A percentile compares a stretch with the other conserved stretches of the same genome.
These are phyloP conservation scores for Monopterus albus DNA, from an alignment of 2,113 vertebrate genomes.

Conservation along the genomic window DNA sequence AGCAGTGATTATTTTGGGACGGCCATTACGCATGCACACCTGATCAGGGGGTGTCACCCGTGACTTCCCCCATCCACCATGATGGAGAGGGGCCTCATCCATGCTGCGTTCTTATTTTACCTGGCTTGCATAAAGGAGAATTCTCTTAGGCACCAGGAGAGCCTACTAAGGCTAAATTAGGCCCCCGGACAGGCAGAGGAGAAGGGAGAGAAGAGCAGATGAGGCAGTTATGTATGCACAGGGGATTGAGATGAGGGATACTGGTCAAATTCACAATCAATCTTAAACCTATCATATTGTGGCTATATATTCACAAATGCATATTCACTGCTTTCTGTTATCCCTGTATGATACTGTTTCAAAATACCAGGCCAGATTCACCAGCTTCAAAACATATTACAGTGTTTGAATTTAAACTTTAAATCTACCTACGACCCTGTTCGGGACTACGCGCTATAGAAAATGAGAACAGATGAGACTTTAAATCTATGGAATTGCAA, in stretches of 20 bases:
- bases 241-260: slow-evolving; percentile 77
- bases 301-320: slow-evolving; percentile 56
- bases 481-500: slow-evolving; percentile 16
- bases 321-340: slow-evolving; percentile 43
- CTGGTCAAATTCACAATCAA: slow-evolving; percentile 79
- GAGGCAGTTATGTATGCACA: slow-evolving; percentile 79
- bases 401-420: slow-evolving; percentile 33
- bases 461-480: too few relatives aligned
- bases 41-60: slow-evolving; percentile 91
- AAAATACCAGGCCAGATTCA: slow-evolving; percentile 44
- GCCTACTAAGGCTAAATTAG: slow-evolving; percentile 82
- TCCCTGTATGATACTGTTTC: slow-evolving; percentile 34
- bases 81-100: slow-evolving; percentile 88
- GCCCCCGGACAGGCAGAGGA: slow-evolving; percentile 79
- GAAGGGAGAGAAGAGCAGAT: slow-evolving; percentile 76
- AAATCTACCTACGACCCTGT: too few relatives aligned
- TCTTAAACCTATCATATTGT: slow-evolving; percentile 60
- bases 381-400: slow-evolving; percentile 11
- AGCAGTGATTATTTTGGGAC: slow-evolving; percentile 92
- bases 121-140: slow-evolving; percentile 89
- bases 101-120: slow-evolving; percentile 80
- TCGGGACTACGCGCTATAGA: too few relatives aligned
- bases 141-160: slow-evolving; percentile 80
- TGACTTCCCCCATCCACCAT: slow-evolving; percentile 84
- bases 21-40: slow-evolving; percentile 93